Evolutionary conservation across 2,888 invertebrate genomes (phyloP), one percentile per base, ranked within the genome.

Genomic region (Clunio marinus): DNA sequence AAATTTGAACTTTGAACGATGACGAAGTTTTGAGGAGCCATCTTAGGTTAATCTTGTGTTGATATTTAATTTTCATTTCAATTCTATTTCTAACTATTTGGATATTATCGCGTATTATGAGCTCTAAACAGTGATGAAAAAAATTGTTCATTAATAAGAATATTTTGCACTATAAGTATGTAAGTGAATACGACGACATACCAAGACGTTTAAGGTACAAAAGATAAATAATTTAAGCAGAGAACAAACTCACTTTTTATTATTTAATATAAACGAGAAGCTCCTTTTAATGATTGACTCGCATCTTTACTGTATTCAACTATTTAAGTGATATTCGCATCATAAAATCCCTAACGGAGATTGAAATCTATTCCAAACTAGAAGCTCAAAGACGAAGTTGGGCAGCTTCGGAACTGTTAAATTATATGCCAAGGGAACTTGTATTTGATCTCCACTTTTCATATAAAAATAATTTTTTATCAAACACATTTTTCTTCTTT

Each of bases 271-370:
- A 51, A 51, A 51, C 57, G 13, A 25, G 57, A 57, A 57, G 57
- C 57, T 57, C 57, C 27, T 27, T 51, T 51, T 27, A 20, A 57
- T 57, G 57, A 57, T 57, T 57, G 57, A 24, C 51, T 51, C 51
- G 51, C 51, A 51, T 51, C 51, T 41, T 51, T 51, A 51, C 51
- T 51, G 51, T 51, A 51, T 51, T 51, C 17, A 22, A 57, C n/a
- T n/a, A 57, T 22, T 45, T 57, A 27, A 57, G 27, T 25, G 51
- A 8, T 17, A 17, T 27, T 27, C 57, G 13, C 7, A 27, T 27
- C 15, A 27, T 57, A 5, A 10, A 32, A 7, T 32, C 32, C 4
- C 5, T 7, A 32, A 32, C 17, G 5, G 27, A 27, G 57, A 51
- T 51, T 27, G 57, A 25, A 27, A 57, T 25, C 25, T 7, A 7